A percentile compares a stretch with the other conserved stretches of the same genome.
phyloP scores from a whole-genome alignment of 1,140 invertebrate species.

The Ostrea denselamellosa region DNA sequence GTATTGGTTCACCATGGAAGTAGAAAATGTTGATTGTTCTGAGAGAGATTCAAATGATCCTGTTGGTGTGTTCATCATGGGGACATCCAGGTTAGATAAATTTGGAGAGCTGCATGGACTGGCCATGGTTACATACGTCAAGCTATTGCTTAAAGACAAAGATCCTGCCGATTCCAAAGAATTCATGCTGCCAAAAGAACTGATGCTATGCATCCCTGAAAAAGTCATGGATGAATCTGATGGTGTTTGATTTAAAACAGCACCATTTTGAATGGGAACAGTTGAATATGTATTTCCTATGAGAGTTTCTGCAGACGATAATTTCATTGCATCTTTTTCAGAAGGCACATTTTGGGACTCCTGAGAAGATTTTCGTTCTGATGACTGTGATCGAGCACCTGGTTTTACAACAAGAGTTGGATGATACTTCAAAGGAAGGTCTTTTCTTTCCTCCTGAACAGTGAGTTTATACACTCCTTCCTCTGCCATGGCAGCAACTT shows the following conservation, averaged over 20 bases:
- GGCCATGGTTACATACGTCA: constrained; percentile 70
- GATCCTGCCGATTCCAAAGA: constrained; percentile 56
- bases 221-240: neutral
- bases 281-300: neutral
- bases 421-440: constrained; percentile 67
- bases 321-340: neutral
- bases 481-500: constrained; percentile 43
- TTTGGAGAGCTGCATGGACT: constrained; percentile 67
- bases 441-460: constrained; percentile 9
- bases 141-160: constrained; percentile 48
- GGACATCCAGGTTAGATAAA: constrained; percentile 62
- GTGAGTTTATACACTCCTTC: constrained; percentile 60
- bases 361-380: constrained; percentile 41
- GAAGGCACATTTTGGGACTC: constrained; percentile 9
- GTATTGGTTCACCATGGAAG: neutral
- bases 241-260: constrained; percentile 11
- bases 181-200: constrained; percentile 52
- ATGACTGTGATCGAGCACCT: constrained; percentile 49
- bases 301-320: neutral
- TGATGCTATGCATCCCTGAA: neutral
- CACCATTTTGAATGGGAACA: neutral
- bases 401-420: constrained; percentile 69
- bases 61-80: constrained; percentile 59
- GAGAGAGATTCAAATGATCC: constrained; percentile 64
- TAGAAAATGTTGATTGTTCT: constrained; percentile 44